Conservation (phyloP, 1,140 invertebrate species). For the Macrosteles quadrilineatus region DNA sequence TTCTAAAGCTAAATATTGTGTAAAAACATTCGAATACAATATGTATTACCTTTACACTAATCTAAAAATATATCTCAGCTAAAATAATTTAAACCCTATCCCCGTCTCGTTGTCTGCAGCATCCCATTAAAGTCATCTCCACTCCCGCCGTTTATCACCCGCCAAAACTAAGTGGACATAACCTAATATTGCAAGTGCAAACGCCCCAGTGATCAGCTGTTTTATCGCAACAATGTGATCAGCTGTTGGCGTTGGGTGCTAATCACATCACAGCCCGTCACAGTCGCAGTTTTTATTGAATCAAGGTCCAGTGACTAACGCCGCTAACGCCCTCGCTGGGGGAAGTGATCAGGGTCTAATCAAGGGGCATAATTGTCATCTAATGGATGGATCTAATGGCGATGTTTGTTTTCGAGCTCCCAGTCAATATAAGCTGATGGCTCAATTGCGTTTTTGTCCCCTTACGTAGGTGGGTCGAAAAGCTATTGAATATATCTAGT, state of each 20-base stretch:
- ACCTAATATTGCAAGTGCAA: not conserved
- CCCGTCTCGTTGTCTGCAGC: not conserved
- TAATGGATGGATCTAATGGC: conserved; percentile 2
- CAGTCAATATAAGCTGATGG: conserved; percentile 7
- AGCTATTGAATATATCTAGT: no score
- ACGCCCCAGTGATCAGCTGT: conserved; percentile 1
- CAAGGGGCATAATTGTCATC: not conserved
- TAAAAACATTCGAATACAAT: no score
- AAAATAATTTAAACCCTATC: not conserved
- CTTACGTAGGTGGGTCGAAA: no score
- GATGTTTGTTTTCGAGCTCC: not conserved
- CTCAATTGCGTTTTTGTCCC: not conserved
- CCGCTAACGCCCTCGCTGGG: not conserved
- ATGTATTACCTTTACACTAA: not conserved
- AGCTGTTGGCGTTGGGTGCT: no score
- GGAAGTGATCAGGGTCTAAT: conserved; percentile 8
- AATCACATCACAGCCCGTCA: not conserved
- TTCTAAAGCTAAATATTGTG: no score
- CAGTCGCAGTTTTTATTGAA: conserved; percentile 7
- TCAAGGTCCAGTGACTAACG: conserved; percentile 9
- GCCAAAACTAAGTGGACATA: not conserved
- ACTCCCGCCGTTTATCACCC: not conserved
- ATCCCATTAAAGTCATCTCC: no score
- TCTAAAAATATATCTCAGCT: not conserved
- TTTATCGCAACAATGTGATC: not conserved